Conservation (phyloP, 2,888 invertebrate species). For the Diadegma fenestrale region DNA sequence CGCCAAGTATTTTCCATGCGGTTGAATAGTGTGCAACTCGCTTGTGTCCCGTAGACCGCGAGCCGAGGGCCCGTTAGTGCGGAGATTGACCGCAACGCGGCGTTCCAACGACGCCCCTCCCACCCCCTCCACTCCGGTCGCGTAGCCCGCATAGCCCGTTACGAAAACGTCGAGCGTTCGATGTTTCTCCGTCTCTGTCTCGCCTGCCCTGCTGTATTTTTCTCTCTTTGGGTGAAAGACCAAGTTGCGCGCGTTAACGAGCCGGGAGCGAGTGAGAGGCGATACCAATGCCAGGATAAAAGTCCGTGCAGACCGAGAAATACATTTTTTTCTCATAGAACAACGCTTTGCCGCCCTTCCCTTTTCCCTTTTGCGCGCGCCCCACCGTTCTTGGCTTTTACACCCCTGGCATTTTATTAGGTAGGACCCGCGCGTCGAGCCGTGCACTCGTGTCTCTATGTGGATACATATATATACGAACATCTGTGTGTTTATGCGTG, state of each 20-base stretch:
- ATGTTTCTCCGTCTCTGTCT: conserved; percentile 14
- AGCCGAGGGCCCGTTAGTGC: conserved; percentile 20
- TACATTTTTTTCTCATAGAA: conserved; percentile 4
- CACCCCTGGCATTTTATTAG: conserved; percentile 57
- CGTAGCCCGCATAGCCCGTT: conserved; percentile 27
- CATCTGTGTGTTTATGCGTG: conserved; percentile 8
- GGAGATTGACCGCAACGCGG: conserved; percentile 10
- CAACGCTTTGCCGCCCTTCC: conserved; percentile 13
- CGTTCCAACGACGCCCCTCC: conserved; percentile 22
- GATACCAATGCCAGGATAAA: conserved; percentile 16
- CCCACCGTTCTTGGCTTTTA: conserved; percentile 45
- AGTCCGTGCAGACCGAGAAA: conserved; percentile 31
- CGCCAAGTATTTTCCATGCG: not conserved
- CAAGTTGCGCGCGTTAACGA: conserved; percentile 38
- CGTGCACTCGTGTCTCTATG: conserved; percentile 46
- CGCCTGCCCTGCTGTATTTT: not conserved
- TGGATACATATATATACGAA: conserved; percentile 13
- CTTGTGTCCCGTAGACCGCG: not conserved
- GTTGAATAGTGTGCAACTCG: not conserved
- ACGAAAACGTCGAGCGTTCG: conserved; percentile 46
- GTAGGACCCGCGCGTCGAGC: conserved; percentile 64
- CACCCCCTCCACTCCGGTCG: not conserved
- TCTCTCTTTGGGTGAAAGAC: not conserved
- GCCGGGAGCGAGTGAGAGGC: conserved; percentile 35
- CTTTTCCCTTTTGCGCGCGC: conserved; percentile 19